Base-by-base conservation (phyloP, 64 coral and sea anemone genomes). In the Anthopleura sola region DNA sequence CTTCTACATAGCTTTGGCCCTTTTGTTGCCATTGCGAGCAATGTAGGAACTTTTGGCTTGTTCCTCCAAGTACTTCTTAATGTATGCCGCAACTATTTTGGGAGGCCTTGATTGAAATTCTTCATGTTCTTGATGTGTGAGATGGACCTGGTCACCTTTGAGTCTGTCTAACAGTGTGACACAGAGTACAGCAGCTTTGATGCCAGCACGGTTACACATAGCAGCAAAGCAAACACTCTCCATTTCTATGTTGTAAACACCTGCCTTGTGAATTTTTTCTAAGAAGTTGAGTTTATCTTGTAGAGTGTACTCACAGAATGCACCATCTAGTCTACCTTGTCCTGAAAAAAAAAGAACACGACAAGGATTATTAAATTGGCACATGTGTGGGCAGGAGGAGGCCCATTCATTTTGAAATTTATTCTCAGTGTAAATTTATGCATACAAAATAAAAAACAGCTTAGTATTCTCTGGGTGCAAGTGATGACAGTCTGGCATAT, bases 181-280 rank as follows among this genome's bases (percentile, higher is more conserved):
- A 86, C 97, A 99, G 16, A 99, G 38, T 18, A 99, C 69, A 31
- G 92, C 97, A 4, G 97, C 97, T 29, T 90, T 49, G 24, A 99
- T 85, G 23, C 81, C 75, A 0, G 97, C 97, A 24, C 97, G 89
- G 23, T 95, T 94, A 79, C 97, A 99, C 87, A 99, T 91, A 29
- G 97, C 90, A 17, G 97, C 97, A 87, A 99, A 99, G 79, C 90
- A 99, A 0, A 82, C 90, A n/a, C 91, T 94, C 55, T 99, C 97
- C 97, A 99, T 99, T 44, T 99, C 97, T 21, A 99, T 99, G 75
- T 99, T 99, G 13, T 75, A 60, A 10, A 99, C 97, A 38, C 97
- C 97, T 71, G 51, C 81, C 44, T 92, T 68, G 37, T 95, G 48
- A 55, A 89, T 49, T 51, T 88, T 92, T 13, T 92, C 77, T 37